Percentiles rank a stretch among this genome's conserved stretches.
Conservation (phyloP, 1,140 invertebrate species). For the Musca domestica region DNA sequence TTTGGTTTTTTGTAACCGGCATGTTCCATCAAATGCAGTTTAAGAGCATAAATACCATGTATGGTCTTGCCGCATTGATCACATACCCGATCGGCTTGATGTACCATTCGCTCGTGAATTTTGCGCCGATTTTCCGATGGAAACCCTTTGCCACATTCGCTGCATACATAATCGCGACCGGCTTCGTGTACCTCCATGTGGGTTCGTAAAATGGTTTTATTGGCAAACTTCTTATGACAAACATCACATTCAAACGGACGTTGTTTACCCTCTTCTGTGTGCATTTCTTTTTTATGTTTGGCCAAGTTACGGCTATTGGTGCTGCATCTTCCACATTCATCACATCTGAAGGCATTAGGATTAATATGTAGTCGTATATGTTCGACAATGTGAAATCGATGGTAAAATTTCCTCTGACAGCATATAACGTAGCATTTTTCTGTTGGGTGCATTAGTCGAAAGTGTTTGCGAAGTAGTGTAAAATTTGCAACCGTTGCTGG, state of each 20-base stretch:
- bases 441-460: not conserved
- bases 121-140: conserved; percentile 31
- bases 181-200: conserved; percentile 34
- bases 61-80: conserved; percentile 38
- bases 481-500: conserved; percentile 2
- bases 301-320: conserved; percentile 11
- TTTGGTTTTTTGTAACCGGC: conserved; percentile 1
- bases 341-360: conserved; percentile 35
- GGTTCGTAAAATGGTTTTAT: conserved; percentile 31
- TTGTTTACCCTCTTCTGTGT: conserved; percentile 10
- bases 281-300: conserved; percentile 22
- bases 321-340: conserved; percentile 18
- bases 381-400: conserved; percentile 35
- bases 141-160: conserved; percentile 35
- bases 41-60: conserved; percentile 18
- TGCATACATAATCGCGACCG: conserved; percentile 36
- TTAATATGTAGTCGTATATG: conserved; percentile 37
- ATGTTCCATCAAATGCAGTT: conserved; percentile 23
- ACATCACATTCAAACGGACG: conserved; percentile 1
- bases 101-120: conserved; percentile 33
- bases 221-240: conserved; percentile 32
- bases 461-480: not conserved
- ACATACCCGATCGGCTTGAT: conserved; percentile 30
- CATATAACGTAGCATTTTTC: conserved; percentile 30
- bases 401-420: conserved; percentile 35